Evolutionary conservation across 2,113 vertebrate genomes (phyloP).

Genomic region (Puntigrus tetrazona): DNA sequence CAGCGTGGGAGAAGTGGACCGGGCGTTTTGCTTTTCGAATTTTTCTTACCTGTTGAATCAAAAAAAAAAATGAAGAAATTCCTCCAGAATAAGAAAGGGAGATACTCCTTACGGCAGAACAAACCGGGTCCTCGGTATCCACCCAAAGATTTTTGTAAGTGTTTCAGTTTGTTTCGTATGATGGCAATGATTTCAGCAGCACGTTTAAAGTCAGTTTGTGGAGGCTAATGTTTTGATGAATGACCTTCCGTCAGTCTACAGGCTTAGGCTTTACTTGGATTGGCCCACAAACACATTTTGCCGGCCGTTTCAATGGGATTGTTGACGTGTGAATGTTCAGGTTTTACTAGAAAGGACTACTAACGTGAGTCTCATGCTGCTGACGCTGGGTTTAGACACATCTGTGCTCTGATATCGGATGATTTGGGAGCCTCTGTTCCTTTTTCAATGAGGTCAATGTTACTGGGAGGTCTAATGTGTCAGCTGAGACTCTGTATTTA

Average conservation of each 20-base stretch:
- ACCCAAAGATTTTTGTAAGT: conserved; percentile 84
- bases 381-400: conserved; percentile 1
- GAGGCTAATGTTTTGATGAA: conserved; percentile 37
- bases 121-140: conserved; percentile 65
- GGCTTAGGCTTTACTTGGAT: neutral
- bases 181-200: neutral
- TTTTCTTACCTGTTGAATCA: conserved; percentile 46
- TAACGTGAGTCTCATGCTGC: neutral
- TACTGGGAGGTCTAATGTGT: conserved; percentile 52
- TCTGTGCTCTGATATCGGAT: conserved; percentile 15
- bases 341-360: neutral
- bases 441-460: conserved; percentile 61
- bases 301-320: neutral
- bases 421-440: conserved; percentile 37
- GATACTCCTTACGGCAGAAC: conserved; percentile 68
- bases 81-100: conserved; percentile 66
- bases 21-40: conserved; percentile 56
- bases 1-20: conserved; percentile 29
- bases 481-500: conserved; percentile 47
- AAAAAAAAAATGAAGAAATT: conserved; percentile 70
- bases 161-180: conserved; percentile 63
- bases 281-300: neutral
- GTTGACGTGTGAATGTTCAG: neutral
- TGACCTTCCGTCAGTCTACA: neutral
- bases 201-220: conserved; percentile 1